Evolutionary conservation across 2,888 invertebrate species (phyloP), one percentile per base, ranked within the genome.

Genomic region (Limnephilus marmoratus): DNA sequence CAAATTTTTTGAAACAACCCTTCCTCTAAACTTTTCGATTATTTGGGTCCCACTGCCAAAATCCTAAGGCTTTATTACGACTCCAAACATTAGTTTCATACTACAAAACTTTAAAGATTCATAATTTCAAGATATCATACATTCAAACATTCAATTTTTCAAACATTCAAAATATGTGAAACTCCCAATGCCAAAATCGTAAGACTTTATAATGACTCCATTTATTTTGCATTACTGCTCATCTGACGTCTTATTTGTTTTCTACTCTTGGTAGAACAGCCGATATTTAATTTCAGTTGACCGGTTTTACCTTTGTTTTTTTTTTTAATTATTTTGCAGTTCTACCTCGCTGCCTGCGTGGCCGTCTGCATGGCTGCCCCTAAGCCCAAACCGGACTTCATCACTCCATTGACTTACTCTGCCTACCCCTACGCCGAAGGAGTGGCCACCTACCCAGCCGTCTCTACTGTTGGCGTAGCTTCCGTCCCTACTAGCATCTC

Each of bases 351-450:
- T 68, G 68, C 68, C n/a, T 68, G 68, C 68, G 85, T 94, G 90
- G 93, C 94, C 80, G 85, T 81, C 45, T 94, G 95, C 94, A 95
- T 90, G 95, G 95, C 90, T 94, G 95, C 45, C 95, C 95, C 92
- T 95, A 95, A 94, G 95, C 41, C 34, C 41, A 34, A 11, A 18
- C 85, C 31, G 9, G 3, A 13, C n/a, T 24, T 34, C 24, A n/a
- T 68, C 9, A 24, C 68, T n/a, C 68, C 68, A n/a, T 68, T 68
- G 68, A 2, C 85, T 41, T 88, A 88, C 37, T 90, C 85, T 45
- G 90, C 92, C 24, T 87, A 90, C 86, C 93, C 93, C 2, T n/a
- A 68, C 68, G 24, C 24, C 9, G 68, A 24, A 68, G 68, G 68
- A 68, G 7, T 68, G 2, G 68, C 68, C 53, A 53, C 53, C 24